Evolutionary conservation across 2,113 vertebrate genomes (phyloP).

Genomic region (Lepisosteus oculatus): DNA sequence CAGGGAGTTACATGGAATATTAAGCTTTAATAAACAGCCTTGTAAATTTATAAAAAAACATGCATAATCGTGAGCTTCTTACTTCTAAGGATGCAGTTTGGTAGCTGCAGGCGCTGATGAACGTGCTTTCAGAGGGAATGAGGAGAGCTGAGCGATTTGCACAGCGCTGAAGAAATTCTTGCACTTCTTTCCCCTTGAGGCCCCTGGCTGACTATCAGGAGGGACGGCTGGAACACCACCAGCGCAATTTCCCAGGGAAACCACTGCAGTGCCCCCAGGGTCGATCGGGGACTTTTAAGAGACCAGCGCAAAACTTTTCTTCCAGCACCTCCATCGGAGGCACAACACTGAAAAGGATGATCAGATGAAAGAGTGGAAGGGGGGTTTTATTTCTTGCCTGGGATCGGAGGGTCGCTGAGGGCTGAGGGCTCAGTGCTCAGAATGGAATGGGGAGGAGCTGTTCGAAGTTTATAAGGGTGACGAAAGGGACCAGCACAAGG

Average conservation of each 20-base stretch:
- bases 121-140: neutral
- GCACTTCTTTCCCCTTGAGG: neutral
- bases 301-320: no score
- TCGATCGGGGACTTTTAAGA: no score
- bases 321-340: no score
- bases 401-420: no score
- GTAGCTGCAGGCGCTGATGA: neutral
- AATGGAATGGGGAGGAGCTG: no score
- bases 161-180: neutral
- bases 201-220: neutral
- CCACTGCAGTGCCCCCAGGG: neutral
- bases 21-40: slow-evolving; percentile 12
- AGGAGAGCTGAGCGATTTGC: neutral
- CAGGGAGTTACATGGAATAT: slow-evolving; percentile 5
- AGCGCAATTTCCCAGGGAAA: neutral
- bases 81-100: neutral
- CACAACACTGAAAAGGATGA: no score
- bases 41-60: neutral
- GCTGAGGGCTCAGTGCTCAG: no score
- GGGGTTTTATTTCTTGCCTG: no score
- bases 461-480: no score
- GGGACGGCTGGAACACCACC: neutral
- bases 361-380: no score
- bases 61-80: neutral
- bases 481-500: no score